Conservation (phyloP, 2,888 invertebrate genomes). For the Eupeodes latifasciatus region DNA sequence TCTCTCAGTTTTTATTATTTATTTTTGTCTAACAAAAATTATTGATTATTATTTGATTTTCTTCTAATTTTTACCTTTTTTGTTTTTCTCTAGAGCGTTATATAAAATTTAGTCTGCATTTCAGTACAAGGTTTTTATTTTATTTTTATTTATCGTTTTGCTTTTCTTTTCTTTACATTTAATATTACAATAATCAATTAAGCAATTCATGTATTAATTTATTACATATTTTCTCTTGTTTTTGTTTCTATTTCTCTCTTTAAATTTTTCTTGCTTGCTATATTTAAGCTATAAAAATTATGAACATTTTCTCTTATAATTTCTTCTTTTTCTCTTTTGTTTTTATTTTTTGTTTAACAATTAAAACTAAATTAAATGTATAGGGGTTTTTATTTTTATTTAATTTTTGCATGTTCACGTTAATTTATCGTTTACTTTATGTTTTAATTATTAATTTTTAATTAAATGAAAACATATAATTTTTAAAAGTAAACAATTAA, state of each 20-base stretch:
- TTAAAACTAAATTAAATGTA: conserved; percentile 70
- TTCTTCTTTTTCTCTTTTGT: neutral
- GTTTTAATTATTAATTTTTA: neutral
- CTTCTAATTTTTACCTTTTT: conserved; percentile 54
- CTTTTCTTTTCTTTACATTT: conserved; percentile 48
- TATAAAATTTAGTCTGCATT: conserved; percentile 68
- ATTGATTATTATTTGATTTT: conserved; percentile 39
- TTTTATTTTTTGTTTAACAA: conserved; percentile 33
- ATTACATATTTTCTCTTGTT: conserved; percentile 37
- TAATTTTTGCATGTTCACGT: conserved; percentile 25
- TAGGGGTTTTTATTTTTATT: conserved; percentile 53
- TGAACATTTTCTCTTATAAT: conserved; percentile 39
- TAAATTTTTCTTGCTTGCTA: conserved; percentile 36
- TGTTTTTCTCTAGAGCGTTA: conserved; percentile 38
- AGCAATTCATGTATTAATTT: conserved; percentile 40
- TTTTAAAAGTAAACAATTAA: conserved; percentile 44
- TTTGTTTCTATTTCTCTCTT: neutral
- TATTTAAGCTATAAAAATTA: conserved; percentile 63
- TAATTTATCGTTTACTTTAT: conserved; percentile 10
- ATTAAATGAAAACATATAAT: conserved; percentile 37
- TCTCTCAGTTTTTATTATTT: conserved; percentile 29
- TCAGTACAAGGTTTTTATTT: conserved; percentile 58
- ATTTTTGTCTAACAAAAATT: conserved; percentile 48
- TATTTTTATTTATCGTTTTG: neutral
- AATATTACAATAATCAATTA: conserved; percentile 59